Base-by-base conservation (phyloP, 2,888 invertebrate genomes). In the Trachelus tabidus region DNA sequence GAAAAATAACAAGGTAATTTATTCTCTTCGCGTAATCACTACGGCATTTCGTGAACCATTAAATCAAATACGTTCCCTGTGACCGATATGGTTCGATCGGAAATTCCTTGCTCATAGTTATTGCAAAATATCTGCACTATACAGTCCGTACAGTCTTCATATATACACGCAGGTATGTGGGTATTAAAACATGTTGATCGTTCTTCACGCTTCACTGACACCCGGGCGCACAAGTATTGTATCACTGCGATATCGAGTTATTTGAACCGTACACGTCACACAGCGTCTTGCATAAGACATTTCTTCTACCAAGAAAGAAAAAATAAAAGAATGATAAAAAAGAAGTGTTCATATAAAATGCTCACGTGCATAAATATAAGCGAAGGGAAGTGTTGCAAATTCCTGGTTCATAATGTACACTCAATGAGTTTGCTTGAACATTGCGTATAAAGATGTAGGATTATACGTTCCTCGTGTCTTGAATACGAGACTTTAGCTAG, bases 401-500 rank as follows among this genome's bases (percentile, higher is more conserved):
- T 56, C 23, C 56, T 23, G 56, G 9, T 9, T 56, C 23, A 9
- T 9, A 23, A 15, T 23, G 23, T 56, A 56, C 9, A 56, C 23
- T 56, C 9, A 6, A 56, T 23, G 6, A 56, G 6, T 56, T 3
- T 56, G 2, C 56, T 56, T 56, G 15, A 56, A 23, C 23, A 56
- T 56, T 23, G 56, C 23, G 56, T 56, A 23, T 23, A 56, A 56
- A 23, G 23, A 56, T 40, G 12, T 1, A 15, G 15, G 23, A 9
- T 56, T 56, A 23, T 56, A 56, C 9, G 9, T 2, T 56, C 56
- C 23, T 23, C 23, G 23, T 23, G 23, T 9, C 56, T 23, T 56
- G 23, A 56, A 56, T 23, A 23, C 9, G 9, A 56, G 56, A 56
- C 82, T 85, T 82, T 86, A 84, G 76, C 79, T 75, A 85, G 82